phyloP scores from a whole-genome alignment of 2,113 vertebrate genomes.

The Eupsittula cactorum region DNA sequence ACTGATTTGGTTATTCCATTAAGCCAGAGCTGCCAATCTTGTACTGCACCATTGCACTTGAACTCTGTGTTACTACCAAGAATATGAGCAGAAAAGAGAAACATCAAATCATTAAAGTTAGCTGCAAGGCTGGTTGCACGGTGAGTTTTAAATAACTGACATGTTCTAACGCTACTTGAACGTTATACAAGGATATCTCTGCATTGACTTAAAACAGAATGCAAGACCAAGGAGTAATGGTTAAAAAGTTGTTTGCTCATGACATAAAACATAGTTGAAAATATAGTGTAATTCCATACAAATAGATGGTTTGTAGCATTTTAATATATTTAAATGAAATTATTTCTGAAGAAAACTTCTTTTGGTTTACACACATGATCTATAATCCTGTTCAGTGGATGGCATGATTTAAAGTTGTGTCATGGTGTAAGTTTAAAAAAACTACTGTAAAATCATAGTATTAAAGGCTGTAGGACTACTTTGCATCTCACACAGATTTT shows the following conservation, averaged over 20 bases:
- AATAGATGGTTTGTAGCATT: not conserved
- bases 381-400: not conserved
- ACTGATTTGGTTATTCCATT: not conserved
- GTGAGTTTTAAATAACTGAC: not conserved
- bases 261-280: not conserved
- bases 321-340: not conserved
- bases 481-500: not conserved
- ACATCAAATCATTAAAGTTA: not conserved
- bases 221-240: not conserved
- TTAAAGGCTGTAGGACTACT: not conserved
- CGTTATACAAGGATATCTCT: not conserved
- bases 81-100: not conserved
- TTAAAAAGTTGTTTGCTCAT: not conserved
- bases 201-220: not conserved
- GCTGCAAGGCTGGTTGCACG: not conserved
- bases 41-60: rapidly evolving
- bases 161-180: not conserved
- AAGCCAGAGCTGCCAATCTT: not conserved
- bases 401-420: not conserved
- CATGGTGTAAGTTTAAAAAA: not conserved
- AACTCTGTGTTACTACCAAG: not conserved
- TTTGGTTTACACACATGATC: not conserved
- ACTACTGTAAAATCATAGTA: not conserved
- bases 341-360: not conserved
- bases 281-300: not conserved